Base-by-base conservation (phyloP, 2,888 invertebrate genomes). In the Parnassius smintheus region DNA sequence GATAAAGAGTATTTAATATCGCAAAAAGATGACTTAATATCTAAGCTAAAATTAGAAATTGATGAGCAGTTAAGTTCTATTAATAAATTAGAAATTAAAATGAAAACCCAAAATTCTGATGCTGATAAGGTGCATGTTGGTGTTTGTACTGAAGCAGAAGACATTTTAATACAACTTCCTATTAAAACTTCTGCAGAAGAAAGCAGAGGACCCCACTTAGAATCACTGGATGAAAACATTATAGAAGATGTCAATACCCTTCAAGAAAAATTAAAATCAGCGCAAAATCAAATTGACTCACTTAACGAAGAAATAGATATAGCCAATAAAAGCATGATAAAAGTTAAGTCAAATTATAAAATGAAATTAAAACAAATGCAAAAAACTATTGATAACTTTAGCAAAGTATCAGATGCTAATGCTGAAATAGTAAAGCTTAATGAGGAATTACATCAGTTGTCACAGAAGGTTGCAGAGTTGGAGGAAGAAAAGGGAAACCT, bases 401-500 rank as follows among this genome's bases (percentile, higher is more conserved):
- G 93, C 72, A 93, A 95, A 89, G 91, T 94, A 50, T 94, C 94
- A 49, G 95, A 96, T 77, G 81, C 93, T 12, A 94, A 95, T 81
- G 93, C 93, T 49, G 94, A 96, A 80, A 91, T 96, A 64, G 92
- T 94, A 0, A 93, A 92, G 71, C 83, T 96, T 56, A 93, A 92
- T 75, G 92, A 92, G 65, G 94, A 94, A 75, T 92, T 94, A 70
- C 93, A 93, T 67, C 92, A 93, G 69, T 84, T 95, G 57, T 94
- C 94, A 67, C 95, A 96, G 72, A 95, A 94, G 90, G 94, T 98
- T 66, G 95, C 96, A 12, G 96, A 97, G 79, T 86, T 98, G 69
- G 97, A 97, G 87, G 97, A 97, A 84, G 98, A 98, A 87, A 98
- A 97, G 89, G 97, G 97, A 75, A 96, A 97, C 88, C 93, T 98